Base-by-base conservation (phyloP, 2,797 vertebrate genomes). In the Vireo griseus region DNA sequence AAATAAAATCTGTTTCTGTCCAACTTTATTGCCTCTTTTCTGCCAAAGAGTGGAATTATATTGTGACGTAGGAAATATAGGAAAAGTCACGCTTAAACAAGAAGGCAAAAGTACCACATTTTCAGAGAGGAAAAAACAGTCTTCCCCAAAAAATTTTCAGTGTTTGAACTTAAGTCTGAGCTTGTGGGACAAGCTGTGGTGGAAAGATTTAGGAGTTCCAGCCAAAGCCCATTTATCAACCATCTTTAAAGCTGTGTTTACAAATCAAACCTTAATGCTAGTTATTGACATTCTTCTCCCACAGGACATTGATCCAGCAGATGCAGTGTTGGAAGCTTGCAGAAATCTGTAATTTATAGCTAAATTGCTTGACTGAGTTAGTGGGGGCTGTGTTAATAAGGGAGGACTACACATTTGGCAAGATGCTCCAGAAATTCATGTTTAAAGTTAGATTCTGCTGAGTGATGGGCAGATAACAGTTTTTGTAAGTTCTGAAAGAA, bases 301-400 rank as follows among this genome's bases (percentile, higher is more conserved):
- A 45, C 22, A 68, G 68, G 65, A 83, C 50, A 88, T 77, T 72
- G 91, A 91, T 88, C 58, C 9, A 58, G 35, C 14, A 80, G 73
- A 86, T 61, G 40, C 25, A 83, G 45, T 13, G 26, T 33, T 67
- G 63, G 78, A 83, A 77, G 20, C 14, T 35, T 71, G 72, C 54
- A 92, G 85, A 88, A 90, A 91, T 84, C 37, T 88, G 92, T 90
- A 73, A 86, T 68, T 79, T 82, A 82, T 29, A 75, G 50, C 54
- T 68, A 54, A 71, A 81, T 86, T 75, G 16, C 62, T 83, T 77
- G 69, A 25, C 18, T 51, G 77, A 72, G 35, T 62, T 62, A 52
- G 67, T 22, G 26, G 63, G 58, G 52, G 8, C 28, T 52, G 26
- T 63, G 25, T 86, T 47, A 54, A 1, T n/a, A 69, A 61, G 14